phyloP scores from a whole-genome alignment of 2,113 vertebrate genomes.

The Morone chrysops region DNA sequence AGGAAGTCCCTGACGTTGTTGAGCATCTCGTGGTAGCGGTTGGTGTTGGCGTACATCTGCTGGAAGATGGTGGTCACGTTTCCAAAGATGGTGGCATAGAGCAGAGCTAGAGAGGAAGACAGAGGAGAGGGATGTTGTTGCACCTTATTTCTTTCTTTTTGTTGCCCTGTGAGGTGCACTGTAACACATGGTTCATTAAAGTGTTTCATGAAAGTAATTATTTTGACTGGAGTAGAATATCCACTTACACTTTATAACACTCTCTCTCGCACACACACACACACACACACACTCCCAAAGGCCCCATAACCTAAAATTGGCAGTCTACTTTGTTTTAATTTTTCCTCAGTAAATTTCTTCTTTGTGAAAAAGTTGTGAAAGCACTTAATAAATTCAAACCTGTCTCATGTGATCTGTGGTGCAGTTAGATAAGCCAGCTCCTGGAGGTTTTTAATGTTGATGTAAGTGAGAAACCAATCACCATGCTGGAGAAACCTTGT shows the following conservation, averaged over 20 bases:
- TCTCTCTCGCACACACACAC: background rate
- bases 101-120: constrained; percentile 86
- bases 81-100: constrained; percentile 99
- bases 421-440: background rate
- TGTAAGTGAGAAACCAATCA: background rate
- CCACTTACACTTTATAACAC: background rate
- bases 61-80: constrained; percentile 99
- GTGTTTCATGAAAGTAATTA: background rate
- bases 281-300: background rate
- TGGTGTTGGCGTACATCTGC: constrained; percentile 99
- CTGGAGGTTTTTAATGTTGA: background rate
- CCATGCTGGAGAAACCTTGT: background rate
- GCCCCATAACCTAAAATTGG: background rate
- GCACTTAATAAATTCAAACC: background rate
- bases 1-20: constrained; percentile 98
- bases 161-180: background rate
- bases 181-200: background rate
- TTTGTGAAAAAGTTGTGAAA: background rate
- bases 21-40: constrained; percentile 97
- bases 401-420: background rate
- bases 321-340: background rate
- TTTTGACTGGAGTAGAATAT: background rate
- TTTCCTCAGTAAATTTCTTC: background rate
- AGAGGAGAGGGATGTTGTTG: background rate
- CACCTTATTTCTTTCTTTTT: background rate